Percentiles rank a stretch among this genome's conserved stretches.
Evolutionary conservation across 2,888 invertebrate species (phyloP).

Genomic region (Eupithecia inturbata): DNA sequence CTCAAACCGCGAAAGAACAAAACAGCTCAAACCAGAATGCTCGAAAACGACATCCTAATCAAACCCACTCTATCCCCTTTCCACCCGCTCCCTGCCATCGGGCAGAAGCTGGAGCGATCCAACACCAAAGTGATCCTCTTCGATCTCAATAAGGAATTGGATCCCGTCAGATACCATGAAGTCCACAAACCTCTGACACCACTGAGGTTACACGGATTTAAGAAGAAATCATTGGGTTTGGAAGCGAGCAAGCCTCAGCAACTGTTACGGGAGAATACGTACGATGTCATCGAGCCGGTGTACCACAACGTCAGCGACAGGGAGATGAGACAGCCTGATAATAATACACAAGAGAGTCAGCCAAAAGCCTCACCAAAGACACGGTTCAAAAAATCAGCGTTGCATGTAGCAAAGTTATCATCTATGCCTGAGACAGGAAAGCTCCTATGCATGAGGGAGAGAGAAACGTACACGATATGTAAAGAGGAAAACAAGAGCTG

Average conservation of each 20-base stretch:
- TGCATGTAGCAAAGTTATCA: constrained; percentile 71
- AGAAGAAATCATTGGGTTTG: constrained; percentile 60
- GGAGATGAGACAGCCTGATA: constrained; percentile 38
- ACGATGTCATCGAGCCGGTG: constrained; percentile 76
- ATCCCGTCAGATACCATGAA: constrained; percentile 63
- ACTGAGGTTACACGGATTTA: constrained; percentile 65
- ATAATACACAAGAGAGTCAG: constrained; percentile 33
- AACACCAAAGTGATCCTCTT: constrained; percentile 76
- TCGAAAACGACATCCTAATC: constrained; percentile 69
- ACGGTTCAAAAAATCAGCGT: constrained; percentile 75
- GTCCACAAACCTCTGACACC: constrained; percentile 76
- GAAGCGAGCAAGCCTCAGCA: constrained; percentile 67
- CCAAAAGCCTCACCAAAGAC: constrained; percentile 69
- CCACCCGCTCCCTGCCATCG: constrained; percentile 79
- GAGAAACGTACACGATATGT: constrained; percentile 62
- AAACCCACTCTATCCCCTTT: constrained; percentile 75
- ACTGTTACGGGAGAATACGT: constrained; percentile 75
- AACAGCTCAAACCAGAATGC: constrained; percentile 75
- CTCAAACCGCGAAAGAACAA: constrained; percentile 67
- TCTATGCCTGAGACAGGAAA: constrained; percentile 76
- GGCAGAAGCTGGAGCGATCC: constrained; percentile 65
- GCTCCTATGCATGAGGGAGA: constrained; percentile 70
- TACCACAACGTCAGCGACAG: constrained; percentile 63
- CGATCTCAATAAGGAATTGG: constrained; percentile 63
- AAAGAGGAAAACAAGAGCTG: constrained; percentile 58